A percentile compares a stretch with the other conserved stretches of the same genome.
phyloP scores from a whole-genome alignment of 2,113 vertebrate species.

The Rhynchopsitta pachyrhyncha region DNA sequence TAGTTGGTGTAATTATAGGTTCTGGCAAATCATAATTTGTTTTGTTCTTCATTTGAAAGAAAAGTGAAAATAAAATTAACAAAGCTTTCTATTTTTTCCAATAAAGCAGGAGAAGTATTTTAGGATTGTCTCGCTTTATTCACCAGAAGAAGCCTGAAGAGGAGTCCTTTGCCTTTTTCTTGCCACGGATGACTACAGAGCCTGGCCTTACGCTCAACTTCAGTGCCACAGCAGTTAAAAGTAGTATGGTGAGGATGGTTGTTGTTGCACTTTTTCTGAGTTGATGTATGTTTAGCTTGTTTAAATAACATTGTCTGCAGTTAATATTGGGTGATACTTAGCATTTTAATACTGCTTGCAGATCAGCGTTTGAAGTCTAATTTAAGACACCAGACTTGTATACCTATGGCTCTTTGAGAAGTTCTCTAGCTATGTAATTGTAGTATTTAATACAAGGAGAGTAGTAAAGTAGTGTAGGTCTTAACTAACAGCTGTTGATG shows the following conservation, averaged over 20 bases:
- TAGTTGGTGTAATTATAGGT: not conserved
- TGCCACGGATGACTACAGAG: slow-evolving; percentile 84
- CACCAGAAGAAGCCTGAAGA: slow-evolving; percentile 63
- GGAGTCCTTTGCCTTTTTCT: slow-evolving; percentile 63
- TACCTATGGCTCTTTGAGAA: not conserved
- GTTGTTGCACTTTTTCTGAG: not conserved
- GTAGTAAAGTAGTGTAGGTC: not conserved
- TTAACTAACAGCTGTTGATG: not conserved
- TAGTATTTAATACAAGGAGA: not conserved
- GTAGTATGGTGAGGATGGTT: slow-evolving; percentile 80
- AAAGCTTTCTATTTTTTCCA: slow-evolving; percentile 11
- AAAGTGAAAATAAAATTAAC: not conserved
- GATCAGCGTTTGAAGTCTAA: not conserved
- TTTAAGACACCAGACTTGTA: not conserved
- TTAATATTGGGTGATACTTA: not conserved
- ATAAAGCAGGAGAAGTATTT: slow-evolving; percentile 63
- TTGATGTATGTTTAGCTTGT: not conserved
- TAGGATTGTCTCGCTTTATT: slow-evolving; percentile 51
- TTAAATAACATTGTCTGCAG: not conserved
- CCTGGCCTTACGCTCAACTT: slow-evolving; percentile 82
- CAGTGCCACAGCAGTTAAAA: slow-evolving; percentile 88
- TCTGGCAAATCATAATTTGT: not conserved
- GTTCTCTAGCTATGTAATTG: not conserved
- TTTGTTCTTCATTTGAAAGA: not conserved
- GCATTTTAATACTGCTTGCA: not conserved